A percentile compares a stretch with the other conserved stretches of the same genome.
phyloP scores from a whole-genome alignment of 2,113 vertebrate species.

The Enhydra lutris region DNA sequence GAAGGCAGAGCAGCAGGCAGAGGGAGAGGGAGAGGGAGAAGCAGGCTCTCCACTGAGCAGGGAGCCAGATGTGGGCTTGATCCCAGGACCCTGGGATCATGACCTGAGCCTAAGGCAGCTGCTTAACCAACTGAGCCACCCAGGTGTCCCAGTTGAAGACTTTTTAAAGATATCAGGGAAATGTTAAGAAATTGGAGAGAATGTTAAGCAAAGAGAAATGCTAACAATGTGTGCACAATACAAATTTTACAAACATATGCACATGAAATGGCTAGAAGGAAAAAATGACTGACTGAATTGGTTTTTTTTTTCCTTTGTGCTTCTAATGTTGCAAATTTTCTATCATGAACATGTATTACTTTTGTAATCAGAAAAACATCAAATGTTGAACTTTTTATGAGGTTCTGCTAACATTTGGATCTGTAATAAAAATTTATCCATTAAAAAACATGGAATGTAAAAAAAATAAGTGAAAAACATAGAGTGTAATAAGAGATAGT shows the following conservation, averaged over 20 bases:
- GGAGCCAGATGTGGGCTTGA: too few species aligned
- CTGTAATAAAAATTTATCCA: slow-evolving; percentile 4
- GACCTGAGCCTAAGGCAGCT: too few species aligned
- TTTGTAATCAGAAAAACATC: slow-evolving; percentile 47
- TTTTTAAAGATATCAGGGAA: slow-evolving; percentile 6
- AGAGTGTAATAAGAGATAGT: not conserved
- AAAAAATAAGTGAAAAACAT: not conserved
- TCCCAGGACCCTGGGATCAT: too few species aligned
- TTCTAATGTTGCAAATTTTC: not conserved
- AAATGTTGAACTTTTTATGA: not conserved
- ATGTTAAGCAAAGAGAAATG: slow-evolving; percentile 18
- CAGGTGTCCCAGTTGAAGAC: not conserved
- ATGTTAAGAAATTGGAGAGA: not conserved
- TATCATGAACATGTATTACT: not conserved
- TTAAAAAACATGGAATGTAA: not conserved
- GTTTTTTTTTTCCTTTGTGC: not conserved
- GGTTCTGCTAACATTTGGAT: not conserved
- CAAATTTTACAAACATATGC: not conserved
- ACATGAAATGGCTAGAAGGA: not conserved
- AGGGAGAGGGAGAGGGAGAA: too few species aligned
- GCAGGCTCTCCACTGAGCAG: too few species aligned
- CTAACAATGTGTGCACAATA: not conserved
- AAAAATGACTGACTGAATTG: not conserved
- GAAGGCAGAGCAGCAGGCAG: too few species aligned
- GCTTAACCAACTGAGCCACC: too few species aligned